These are phyloP conservation scores for Phengaris arion DNA, from an alignment of 2,888 invertebrate species.

Conservation along the genomic window DNA sequence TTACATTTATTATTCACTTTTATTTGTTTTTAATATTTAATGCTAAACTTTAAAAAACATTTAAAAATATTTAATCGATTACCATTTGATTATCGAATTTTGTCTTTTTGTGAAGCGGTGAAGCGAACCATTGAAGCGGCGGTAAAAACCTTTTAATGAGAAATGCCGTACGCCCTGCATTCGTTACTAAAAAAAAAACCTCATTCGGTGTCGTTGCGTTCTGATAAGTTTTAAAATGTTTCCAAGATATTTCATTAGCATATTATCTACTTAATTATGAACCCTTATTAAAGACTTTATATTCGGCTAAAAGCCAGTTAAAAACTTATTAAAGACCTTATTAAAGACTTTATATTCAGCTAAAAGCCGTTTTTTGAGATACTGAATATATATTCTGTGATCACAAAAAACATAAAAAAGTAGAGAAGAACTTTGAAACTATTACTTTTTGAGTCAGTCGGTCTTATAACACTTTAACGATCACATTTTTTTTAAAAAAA, in stretches of 20 bases:
- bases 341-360: conserved; percentile 7
- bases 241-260: conserved; percentile 15
- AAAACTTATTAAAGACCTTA: not conserved
- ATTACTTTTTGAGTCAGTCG: too few relatives aligned
- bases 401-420: too few relatives aligned
- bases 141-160: not conserved
- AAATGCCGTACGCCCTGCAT: not conserved
- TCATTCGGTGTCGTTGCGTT: not conserved
- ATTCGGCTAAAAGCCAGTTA: conserved; percentile 1
- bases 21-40: too few relatives aligned
- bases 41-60: not conserved
- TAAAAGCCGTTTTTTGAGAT: not conserved
- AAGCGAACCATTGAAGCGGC: not conserved
- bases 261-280: conserved; percentile 15
- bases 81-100: conserved; percentile 37
- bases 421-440: too few relatives aligned
- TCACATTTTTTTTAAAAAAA: too few relatives aligned
- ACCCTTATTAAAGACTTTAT: conserved; percentile 12
- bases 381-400: too few relatives aligned
- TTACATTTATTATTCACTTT: too few relatives aligned
- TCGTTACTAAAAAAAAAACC: not conserved
- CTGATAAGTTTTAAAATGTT: conserved; percentile 18
- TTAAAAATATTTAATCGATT: conserved; percentile 39
- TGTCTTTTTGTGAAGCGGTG: conserved; percentile 12
- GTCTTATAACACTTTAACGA: too few relatives aligned